Percentiles rank a stretch among this genome's conserved stretches.
These are phyloP conservation scores for Alosa alosa DNA, from an alignment of 2,113 vertebrate species.

Conservation along the genomic window DNA sequence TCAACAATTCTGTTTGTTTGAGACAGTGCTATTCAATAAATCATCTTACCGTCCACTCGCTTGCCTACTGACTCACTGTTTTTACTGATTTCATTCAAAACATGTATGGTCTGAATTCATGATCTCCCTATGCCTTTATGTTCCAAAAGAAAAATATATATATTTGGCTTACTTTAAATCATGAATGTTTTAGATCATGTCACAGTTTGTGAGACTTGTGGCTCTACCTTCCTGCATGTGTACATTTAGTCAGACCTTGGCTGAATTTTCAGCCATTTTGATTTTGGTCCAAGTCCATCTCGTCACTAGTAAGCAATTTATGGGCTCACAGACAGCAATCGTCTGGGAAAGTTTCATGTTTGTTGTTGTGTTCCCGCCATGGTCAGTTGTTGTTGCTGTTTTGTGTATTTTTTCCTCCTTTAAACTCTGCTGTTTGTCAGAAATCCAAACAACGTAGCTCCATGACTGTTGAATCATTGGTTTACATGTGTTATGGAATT, in stretches of 20 bases:
- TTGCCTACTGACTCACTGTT: constrained; percentile 27
- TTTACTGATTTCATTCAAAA: neutral
- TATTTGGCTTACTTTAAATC: neutral
- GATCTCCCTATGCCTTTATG: neutral
- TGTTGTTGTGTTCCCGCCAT: constrained; percentile 14
- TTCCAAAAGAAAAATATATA: neutral
- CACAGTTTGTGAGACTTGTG: neutral
- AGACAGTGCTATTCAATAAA: neutral
- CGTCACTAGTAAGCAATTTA: constrained; percentile 11
- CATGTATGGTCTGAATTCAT: neutral
- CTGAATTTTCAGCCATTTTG: constrained; percentile 12
- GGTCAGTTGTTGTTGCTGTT: neutral
- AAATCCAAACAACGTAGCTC: neutral
- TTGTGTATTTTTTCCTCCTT: neutral
- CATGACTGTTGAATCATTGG: neutral
- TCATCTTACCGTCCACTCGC: neutral
- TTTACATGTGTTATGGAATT: neutral
- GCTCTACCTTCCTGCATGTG: neutral
- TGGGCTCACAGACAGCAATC: constrained; percentile 4
- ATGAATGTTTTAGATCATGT: neutral
- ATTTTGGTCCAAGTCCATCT: neutral
- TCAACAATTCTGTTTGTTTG: neutral
- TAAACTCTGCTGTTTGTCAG: neutral
- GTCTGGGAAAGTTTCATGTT: constrained; percentile 9
- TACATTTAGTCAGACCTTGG: constrained; percentile 10